Evolutionary conservation across 2,113 vertebrate species (phyloP).

Genomic region (Myrmecophaga tridactyla): DNA sequence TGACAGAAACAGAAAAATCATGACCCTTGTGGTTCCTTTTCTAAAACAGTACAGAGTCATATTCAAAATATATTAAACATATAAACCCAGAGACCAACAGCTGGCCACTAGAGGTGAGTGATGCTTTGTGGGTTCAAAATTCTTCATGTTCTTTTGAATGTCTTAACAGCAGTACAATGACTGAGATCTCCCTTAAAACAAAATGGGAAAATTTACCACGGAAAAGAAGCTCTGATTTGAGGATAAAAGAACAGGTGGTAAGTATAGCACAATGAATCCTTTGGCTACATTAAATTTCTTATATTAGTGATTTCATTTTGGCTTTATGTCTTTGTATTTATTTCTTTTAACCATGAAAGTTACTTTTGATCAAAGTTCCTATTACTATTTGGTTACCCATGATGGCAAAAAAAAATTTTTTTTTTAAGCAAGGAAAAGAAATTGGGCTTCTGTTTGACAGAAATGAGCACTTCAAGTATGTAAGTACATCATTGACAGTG

Average conservation of each 20-base stretch:
- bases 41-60: neutral
- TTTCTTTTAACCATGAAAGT: constrained; percentile 45
- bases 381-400: neutral
- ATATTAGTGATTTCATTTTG: constrained; percentile 22
- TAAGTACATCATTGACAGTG: constrained; percentile 75
- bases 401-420: neutral
- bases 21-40: neutral
- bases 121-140: neutral
- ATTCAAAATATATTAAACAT: neutral
- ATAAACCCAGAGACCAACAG: neutral
- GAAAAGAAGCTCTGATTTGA: constrained; percentile 26
- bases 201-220: neutral
- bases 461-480: constrained; percentile 81
- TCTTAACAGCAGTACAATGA: neutral
- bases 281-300: neutral
- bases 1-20: constrained; percentile 21
- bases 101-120: neutral
- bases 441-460: constrained; percentile 79
- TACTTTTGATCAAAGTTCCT: constrained; percentile 29
- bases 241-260: neutral
- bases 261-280: neutral
- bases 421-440: constrained; percentile 62
- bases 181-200: neutral
- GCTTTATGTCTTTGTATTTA: constrained; percentile 3
- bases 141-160: neutral